phyloP scores from a whole-genome alignment of 1,140 invertebrate genomes.

The Hydropsyche tenuis region DNA sequence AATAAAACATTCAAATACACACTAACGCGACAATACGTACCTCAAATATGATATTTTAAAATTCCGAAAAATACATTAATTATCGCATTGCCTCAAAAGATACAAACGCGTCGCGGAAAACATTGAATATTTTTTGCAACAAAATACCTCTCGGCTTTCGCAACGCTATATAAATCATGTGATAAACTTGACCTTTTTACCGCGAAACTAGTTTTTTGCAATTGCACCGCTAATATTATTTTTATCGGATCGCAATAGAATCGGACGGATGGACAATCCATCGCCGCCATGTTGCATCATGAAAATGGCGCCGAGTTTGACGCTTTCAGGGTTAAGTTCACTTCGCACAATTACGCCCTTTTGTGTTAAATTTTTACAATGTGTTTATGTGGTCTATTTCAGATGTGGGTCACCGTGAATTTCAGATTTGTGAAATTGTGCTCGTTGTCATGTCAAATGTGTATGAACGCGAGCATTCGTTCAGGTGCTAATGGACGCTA shows the following conservation, averaged over 20 bases:
- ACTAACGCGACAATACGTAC: too few species aligned
- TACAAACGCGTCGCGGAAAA: too few species aligned
- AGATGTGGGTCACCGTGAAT: not conserved
- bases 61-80: too few species aligned
- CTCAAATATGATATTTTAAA: too few species aligned
- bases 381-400: not conserved
- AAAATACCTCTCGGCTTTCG: too few species aligned
- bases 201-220: not conserved
- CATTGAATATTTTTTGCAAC: too few species aligned
- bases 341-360: not conserved
- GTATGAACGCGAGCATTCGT: not conserved
- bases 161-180: not conserved
- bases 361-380: not conserved
- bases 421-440: slow-evolving; percentile 4
- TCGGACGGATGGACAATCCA: too few species aligned
- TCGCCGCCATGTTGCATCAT: too few species aligned
- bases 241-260: too few species aligned
- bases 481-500: not conserved
- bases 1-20: too few species aligned
- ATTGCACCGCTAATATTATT: too few species aligned
- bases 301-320: not conserved
- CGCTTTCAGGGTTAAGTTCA: slow-evolving; percentile 8
- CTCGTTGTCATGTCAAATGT: not conserved
- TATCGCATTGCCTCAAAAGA: too few species aligned
- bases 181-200: slow-evolving; percentile 1